Percentiles rank a stretch among this genome's conserved stretches.
Conservation (phyloP, 2,888 invertebrate genomes). For the Dermolepida albohirtum region DNA sequence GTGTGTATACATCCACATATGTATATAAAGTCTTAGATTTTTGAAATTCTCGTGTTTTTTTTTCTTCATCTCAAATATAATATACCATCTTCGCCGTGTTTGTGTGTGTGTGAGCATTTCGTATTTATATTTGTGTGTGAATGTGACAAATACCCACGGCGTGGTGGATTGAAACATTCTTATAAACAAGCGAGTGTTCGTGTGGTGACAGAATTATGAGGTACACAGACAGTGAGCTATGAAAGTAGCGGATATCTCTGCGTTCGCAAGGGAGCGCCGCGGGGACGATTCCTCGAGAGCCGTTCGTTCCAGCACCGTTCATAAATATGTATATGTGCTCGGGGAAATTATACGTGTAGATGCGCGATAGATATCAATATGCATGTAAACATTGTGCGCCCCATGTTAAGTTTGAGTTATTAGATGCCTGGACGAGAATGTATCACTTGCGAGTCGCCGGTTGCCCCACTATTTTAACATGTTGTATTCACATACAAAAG, state of each 20-base stretch:
- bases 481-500: too few relatives aligned
- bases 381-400: conserved; percentile 66
- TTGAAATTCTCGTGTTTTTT: too few relatives aligned
- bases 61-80: too few relatives aligned
- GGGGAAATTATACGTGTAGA: conserved; percentile 65
- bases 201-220: conserved; percentile 65
- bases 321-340: conserved; percentile 62
- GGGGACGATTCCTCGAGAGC: conserved; percentile 49
- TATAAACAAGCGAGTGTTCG: conserved; percentile 61
- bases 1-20: too few relatives aligned
- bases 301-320: conserved; percentile 50
- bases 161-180: conserved; percentile 63
- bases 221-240: conserved; percentile 59
- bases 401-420: conserved; percentile 63
- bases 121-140: conserved; percentile 28
- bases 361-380: conserved; percentile 66
- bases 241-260: conserved; percentile 60
- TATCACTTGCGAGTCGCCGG: conserved; percentile 42
- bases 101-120: neutral
- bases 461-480: too few relatives aligned
- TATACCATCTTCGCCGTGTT: too few relatives aligned
- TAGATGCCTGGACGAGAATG: conserved; percentile 53
- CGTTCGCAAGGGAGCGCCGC: conserved; percentile 52
- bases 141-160: conserved; percentile 54
- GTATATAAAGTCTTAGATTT: too few relatives aligned